Conservation (phyloP, 2,888 invertebrate genomes). For the Automeris io region DNA sequence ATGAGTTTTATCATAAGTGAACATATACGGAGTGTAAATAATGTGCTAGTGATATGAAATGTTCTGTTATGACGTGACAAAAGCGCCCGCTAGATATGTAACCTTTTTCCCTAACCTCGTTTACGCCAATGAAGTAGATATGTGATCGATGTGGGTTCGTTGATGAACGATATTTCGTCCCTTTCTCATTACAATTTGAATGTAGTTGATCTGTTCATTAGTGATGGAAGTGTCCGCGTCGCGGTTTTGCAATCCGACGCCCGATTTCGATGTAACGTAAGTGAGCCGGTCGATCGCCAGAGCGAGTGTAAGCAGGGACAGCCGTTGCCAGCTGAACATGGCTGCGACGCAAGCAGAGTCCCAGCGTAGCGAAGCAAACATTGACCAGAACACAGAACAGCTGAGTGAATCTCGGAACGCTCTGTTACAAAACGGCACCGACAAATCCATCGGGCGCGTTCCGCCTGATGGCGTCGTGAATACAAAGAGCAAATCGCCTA, state of each 20-base stretch:
- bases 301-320: slow-evolving; percentile 80
- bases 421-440: slow-evolving; percentile 86
- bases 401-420: slow-evolving; percentile 82
- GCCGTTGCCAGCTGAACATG: slow-evolving; percentile 82
- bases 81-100: slow-evolving; percentile 79
- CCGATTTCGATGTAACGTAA: slow-evolving; percentile 77
- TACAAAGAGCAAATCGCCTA: slow-evolving; percentile 81
- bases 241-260: slow-evolving; percentile 74
- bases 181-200: slow-evolving; percentile 68
- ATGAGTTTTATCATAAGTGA: slow-evolving; percentile 60
- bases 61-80: slow-evolving; percentile 69
- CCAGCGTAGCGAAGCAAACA: slow-evolving; percentile 86
- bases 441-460: slow-evolving; percentile 82
- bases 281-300: slow-evolving; percentile 74
- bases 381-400: slow-evolving; percentile 81
- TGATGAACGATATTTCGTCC: slow-evolving; percentile 80
- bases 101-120: slow-evolving; percentile 86
- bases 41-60: slow-evolving; percentile 72
- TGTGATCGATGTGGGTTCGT: slow-evolving; percentile 85
- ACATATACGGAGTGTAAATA: slow-evolving; percentile 51
- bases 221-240: slow-evolving; percentile 77
- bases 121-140: slow-evolving; percentile 86
- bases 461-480: slow-evolving; percentile 80
- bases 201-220: slow-evolving; percentile 59
- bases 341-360: slow-evolving; percentile 91